Base-by-base conservation (phyloP, 2,113 vertebrate genomes). In the Apeltes quadracus region DNA sequence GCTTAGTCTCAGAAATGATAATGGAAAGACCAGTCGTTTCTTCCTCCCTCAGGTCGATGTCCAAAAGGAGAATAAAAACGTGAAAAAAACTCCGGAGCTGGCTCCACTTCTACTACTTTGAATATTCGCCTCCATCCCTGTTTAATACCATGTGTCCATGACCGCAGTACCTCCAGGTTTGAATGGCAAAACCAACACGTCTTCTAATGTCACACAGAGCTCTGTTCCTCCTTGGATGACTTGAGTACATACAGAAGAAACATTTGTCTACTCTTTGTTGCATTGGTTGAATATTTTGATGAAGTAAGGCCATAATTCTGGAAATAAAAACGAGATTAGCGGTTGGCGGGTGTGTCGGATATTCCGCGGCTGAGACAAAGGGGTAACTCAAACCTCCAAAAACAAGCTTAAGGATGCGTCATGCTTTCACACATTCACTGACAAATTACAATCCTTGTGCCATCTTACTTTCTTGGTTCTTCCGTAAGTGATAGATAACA, bases 301-400 rank as follows among this genome's bases (percentile, higher is more conserved):
- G 76, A 64, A 87, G 82, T 91, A 91, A 90, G 89, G 89, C 90
- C 85, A 89, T 91, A 82, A 81, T 81, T 84, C 76, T 82, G 56
- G 76, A 72, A 87, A 85, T 61, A 84, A 78, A 87, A 81, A 58
- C 10, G 54, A 54, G 38, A 63, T 74, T 13, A 75, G 75, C 7
- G 59, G 32, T 63, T 53, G 50, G 57, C 2, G 5, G 51, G 56
- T 55, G 58, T 69, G 36, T 74, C 22, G n/a, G 6, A 23, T 48
- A 38, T 54, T 61, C 76, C 78, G 68, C 51, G 8, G 44, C 61
- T 73, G 70, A 78, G 79, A 84, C 36, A 64, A 58, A 44, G 68
- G 71, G 73, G 34, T 38, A 73, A 36, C 57, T 69, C 48, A 36
- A 64, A 71, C 36, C 56, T 56, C 12, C 23, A 73, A 57, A 69